phyloP scores from a whole-genome alignment of 2,888 invertebrate species.

The Aphidoletes aphidimyza region DNA sequence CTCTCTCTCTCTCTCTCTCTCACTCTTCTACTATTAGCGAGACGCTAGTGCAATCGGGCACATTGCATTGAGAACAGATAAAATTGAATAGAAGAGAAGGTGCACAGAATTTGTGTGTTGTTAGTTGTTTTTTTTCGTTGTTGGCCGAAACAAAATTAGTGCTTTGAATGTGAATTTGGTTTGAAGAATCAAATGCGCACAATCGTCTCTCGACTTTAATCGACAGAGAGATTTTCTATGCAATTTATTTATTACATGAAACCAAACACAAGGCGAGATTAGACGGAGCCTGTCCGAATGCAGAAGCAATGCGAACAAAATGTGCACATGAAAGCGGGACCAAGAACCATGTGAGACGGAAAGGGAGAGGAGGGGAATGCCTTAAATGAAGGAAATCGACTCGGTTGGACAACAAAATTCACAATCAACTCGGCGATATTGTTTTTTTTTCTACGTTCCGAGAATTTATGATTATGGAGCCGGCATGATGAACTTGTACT shows the following conservation, averaged over 20 bases:
- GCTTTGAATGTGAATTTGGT: neutral
- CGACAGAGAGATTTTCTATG: constrained; percentile 24
- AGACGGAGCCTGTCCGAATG: constrained; percentile 26
- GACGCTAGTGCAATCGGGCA: neutral
- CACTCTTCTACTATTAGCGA: too few species aligned
- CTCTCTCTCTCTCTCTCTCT: too few species aligned
- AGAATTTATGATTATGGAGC: constrained; percentile 49
- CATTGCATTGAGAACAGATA: neutral
- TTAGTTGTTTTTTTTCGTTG: too few species aligned
- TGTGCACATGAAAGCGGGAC: neutral
- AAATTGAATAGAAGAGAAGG: constrained; percentile 3
- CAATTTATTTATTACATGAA: constrained; percentile 41
- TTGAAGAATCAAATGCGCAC: constrained; percentile 13
- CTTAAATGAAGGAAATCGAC: constrained; percentile 40
- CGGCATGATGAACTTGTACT: constrained; percentile 51
- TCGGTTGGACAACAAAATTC: constrained; percentile 51
- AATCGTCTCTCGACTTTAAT: neutral
- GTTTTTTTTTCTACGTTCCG: constrained; percentile 46
- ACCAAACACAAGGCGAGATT: constrained; percentile 7
- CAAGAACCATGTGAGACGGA: neutral
- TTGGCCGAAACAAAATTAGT: constrained; percentile 50
- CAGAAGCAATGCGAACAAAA: neutral
- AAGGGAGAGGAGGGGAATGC: neutral
- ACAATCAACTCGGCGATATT: constrained; percentile 43
- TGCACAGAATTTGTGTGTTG: neutral